A percentile compares a stretch with the other conserved stretches of the same genome.
Conservation (phyloP, 1,140 invertebrate species). For the Cataglyphis hispanica region DNA sequence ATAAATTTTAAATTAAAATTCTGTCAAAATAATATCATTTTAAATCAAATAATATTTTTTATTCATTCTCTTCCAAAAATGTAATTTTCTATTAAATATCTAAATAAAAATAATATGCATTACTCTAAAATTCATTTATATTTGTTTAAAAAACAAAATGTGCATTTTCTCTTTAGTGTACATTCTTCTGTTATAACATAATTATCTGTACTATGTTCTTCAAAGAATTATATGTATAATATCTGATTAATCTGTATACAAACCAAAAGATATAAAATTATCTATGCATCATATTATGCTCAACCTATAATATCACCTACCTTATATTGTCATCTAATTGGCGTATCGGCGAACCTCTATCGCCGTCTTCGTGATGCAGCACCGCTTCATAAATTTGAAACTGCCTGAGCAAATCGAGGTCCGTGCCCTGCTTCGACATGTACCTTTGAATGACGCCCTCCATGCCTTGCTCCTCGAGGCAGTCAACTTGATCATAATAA, state of each 20-base stretch:
- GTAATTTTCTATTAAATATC: background rate
- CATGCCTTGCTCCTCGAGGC: slow-evolving; percentile 98
- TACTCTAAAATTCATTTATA: too few relatives aligned
- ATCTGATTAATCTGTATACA: background rate
- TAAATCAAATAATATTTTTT: background rate
- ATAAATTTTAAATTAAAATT: background rate
- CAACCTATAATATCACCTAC: slow-evolving; percentile 77
- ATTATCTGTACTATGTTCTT: too few relatives aligned
- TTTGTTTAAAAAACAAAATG: too few relatives aligned
- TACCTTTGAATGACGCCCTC: slow-evolving; percentile 96
- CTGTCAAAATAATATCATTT: background rate
- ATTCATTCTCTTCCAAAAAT: background rate
- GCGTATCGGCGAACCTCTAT: slow-evolving; percentile 89
- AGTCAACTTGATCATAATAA: slow-evolving; percentile 99
- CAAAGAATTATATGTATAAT: background rate
- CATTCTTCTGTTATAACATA: too few relatives aligned
- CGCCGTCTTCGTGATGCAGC: slow-evolving; percentile 95
- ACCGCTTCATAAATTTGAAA: slow-evolving; percentile 98
- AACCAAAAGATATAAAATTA: background rate
- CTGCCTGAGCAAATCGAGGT: slow-evolving; percentile 96
- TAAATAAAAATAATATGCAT: background rate
- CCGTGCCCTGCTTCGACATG: slow-evolving; percentile 97
- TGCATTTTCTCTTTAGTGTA: too few relatives aligned
- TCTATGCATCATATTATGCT: background rate
- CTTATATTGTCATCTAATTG: slow-evolving; percentile 93